phyloP scores from a whole-genome alignment of 2,113 vertebrate genomes.

The Etia nguti region DNA sequence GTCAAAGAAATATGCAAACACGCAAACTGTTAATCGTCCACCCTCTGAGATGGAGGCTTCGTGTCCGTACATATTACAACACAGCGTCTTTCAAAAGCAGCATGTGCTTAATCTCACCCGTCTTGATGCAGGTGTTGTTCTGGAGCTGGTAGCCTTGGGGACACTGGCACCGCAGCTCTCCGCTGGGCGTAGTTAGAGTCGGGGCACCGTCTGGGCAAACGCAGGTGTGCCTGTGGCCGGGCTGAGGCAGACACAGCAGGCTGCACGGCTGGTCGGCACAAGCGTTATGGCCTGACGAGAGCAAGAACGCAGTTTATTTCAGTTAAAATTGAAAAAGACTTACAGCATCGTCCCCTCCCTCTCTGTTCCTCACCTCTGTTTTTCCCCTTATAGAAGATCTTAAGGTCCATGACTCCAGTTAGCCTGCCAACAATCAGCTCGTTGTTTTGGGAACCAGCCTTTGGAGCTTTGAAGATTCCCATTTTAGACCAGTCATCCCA shows the following conservation, averaged over 20 bases:
- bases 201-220: constrained; percentile 84
- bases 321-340: neutral
- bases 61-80: neutral
- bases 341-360: neutral
- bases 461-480: constrained; percentile 94
- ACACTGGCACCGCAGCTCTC: constrained; percentile 85
- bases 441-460: constrained; percentile 77
- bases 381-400: constrained; percentile 95
- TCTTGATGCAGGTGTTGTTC: constrained; percentile 83
- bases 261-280: constrained; percentile 85
- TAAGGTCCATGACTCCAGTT: constrained; percentile 95
- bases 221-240: constrained; percentile 80
- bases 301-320: neutral
- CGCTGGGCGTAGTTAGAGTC: constrained; percentile 70
- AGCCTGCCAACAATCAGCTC: constrained; percentile 84
- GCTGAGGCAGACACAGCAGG: constrained; percentile 88
- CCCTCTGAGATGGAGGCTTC: neutral
- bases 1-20: neutral
- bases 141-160: constrained; percentile 79
- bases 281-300: constrained; percentile 79
- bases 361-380: constrained; percentile 72
- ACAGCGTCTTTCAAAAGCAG: neutral
- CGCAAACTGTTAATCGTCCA: neutral
- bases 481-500: constrained; percentile 98
- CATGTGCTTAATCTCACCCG: constrained; percentile 65